Evolutionary conservation across 2,797 vertebrate genomes (phyloP), one percentile per base, ranked within the genome.

Genomic region (Benthosema pterotum): DNA sequence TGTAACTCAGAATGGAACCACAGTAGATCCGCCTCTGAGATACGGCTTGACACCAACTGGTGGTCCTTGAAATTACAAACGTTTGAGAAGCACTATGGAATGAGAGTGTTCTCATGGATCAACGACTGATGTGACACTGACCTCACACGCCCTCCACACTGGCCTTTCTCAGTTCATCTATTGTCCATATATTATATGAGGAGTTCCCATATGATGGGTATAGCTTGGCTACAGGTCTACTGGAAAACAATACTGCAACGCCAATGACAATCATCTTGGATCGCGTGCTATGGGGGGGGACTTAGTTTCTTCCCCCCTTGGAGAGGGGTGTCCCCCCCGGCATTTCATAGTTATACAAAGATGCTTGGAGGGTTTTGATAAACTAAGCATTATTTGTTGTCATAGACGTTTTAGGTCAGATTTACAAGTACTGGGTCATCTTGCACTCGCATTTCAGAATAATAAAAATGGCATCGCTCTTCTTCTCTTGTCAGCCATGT

Each of bases 251-350:
- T 92, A 92, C 81, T 86, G 83, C 93, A 83, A 91, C 91, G 92
- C 94, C 95, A 88, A 90, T 94, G 95, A 98, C 96, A 97, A 98
- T 98, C 96, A 96, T 90, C 93, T 93, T n/a, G 93, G 90, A 93
- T 86, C 80, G 87, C 77, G 85, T 48, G 79, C 88, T 88, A n/a
- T n/a, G n/a, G n/a, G 80, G 75, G 89, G 91, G 3, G 84, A 89
- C 82, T 73, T 89, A 92, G 89, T 88, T 92, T 92, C 83, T 82
- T 89, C 90, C 92, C 91, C 32, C 32, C n/a, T 1, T 38, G 72
- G 84, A 81, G 87, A 80, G 91, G 89, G 85, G 91, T 85, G 92
- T 93, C 91, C 94, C 22, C 95, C 90, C 89, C n/a, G 93, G 89
- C 91, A 76, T 89, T 93, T 88, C 89, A 94, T 80, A 83, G 32